phyloP scores from a whole-genome alignment of 2,888 invertebrate genomes.

The Myopa testacea region DNA sequence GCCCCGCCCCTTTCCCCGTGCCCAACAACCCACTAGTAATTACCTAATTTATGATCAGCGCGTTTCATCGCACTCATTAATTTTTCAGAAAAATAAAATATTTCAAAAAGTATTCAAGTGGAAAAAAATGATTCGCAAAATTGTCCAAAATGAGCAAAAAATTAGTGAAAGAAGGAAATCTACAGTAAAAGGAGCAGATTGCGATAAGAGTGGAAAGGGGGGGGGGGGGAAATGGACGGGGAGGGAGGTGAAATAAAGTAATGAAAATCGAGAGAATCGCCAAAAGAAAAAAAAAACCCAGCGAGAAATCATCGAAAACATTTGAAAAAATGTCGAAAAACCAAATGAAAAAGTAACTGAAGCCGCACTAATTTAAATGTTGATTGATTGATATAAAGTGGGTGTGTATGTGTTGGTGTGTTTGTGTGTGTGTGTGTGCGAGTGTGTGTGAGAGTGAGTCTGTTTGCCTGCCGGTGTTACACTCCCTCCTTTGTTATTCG shows the following conservation, averaged over 20 bases:
- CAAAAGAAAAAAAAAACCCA: too few species aligned
- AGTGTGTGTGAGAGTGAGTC: not conserved
- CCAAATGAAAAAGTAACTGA: not conserved
- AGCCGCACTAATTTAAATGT: constrained; percentile 25
- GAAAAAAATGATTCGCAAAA: not conserved
- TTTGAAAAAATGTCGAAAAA: not conserved
- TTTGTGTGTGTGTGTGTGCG: not conserved
- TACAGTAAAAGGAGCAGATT: too few species aligned
- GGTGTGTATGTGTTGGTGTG: not conserved
- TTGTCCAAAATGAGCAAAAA: not conserved
- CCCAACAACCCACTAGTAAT: not conserved
- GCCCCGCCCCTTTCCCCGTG: too few species aligned
- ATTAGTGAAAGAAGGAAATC: not conserved
- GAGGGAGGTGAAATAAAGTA: not conserved
- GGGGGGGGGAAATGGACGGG: too few species aligned
- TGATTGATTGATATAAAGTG: not conserved
- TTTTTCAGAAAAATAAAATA: constrained; percentile 12
- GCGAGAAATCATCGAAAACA: not conserved
- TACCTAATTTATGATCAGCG: not conserved
- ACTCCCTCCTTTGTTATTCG: not conserved
- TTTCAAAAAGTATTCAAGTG: constrained; percentile 29
- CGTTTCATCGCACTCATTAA: constrained; percentile 10
- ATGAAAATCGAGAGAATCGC: too few species aligned
- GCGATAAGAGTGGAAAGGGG: not conserved
- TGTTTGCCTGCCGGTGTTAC: not conserved